Percentiles rank a stretch among this genome's conserved stretches.
phyloP scores from a whole-genome alignment of 2,888 invertebrate species.

The Kryphioiulus occultus region DNA sequence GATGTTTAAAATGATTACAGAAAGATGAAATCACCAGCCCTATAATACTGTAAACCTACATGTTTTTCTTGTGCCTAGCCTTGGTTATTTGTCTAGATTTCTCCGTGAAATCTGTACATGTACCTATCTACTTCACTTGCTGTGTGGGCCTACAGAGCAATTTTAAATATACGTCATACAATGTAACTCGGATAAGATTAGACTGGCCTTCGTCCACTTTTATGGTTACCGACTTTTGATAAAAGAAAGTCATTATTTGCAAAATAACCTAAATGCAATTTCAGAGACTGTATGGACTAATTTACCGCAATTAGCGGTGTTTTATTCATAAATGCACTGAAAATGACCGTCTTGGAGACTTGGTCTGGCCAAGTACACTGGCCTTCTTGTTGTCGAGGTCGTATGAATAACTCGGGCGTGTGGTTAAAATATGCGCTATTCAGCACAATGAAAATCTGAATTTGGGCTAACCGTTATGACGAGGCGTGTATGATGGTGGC shows the following conservation, averaged over 20 bases:
- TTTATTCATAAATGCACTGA: neutral
- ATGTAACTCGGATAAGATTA: neutral
- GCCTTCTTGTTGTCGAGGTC: slow-evolving; percentile 33
- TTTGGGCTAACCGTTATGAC: slow-evolving; percentile 30
- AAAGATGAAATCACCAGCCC: no score
- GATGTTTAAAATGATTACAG: no score
- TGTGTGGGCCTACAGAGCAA: neutral
- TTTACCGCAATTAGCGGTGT: neutral
- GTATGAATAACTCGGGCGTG: slow-evolving; percentile 6
- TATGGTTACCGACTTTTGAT: slow-evolving; percentile 7
- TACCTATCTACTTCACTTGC: neutral
- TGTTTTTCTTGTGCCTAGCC: neutral
- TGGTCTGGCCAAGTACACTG: slow-evolving; percentile 4
- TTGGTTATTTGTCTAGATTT: neutral
- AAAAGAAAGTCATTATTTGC: neutral
- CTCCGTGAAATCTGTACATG: no score
- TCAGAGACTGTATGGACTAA: neutral
- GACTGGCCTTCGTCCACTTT: neutral
- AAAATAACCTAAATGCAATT: neutral
- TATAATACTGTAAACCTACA: no score
- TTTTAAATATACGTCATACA: neutral
- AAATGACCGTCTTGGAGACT: neutral
- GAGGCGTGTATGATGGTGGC: neutral
- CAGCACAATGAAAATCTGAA: neutral
- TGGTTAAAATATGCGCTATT: neutral